phyloP scores from a whole-genome alignment of 2,797 vertebrate species.

The Falco cherrug region DNA sequence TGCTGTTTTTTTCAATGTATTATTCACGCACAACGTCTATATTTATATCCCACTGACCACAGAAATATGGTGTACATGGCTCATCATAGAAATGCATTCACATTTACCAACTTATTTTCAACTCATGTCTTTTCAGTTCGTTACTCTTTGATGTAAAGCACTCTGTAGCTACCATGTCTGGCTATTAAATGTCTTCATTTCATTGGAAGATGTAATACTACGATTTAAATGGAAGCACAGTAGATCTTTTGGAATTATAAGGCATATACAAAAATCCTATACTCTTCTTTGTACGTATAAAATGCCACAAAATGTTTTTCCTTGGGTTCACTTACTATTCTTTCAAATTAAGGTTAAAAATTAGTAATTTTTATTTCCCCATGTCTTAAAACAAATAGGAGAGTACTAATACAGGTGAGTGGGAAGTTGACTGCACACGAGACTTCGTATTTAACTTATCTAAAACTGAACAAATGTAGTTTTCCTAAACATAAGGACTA shows the following conservation, averaged over 20 bases:
- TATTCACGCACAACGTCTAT: neutral
- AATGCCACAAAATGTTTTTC: neutral
- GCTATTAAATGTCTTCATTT: neutral
- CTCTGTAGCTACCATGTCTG: neutral
- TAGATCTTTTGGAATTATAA: neutral
- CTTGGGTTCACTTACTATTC: neutral
- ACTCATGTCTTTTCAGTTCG: neutral
- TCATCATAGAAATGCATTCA: neutral
- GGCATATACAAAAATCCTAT: neutral
- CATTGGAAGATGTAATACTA: neutral
- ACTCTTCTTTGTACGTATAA: neutral
- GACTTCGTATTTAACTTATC: neutral
- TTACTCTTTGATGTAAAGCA: neutral
- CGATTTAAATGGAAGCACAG: neutral
- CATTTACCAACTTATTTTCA: neutral
- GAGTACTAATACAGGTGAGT: neutral
- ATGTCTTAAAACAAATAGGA: neutral
- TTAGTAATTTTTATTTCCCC: neutral
- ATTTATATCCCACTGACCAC: neutral
- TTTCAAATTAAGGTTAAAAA: neutral
- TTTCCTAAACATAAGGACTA: neutral
- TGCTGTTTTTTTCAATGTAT: neutral
- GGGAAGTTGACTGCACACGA: neutral
- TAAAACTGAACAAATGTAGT: neutral
- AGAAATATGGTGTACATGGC: neutral